phyloP scores from a whole-genome alignment of 53 echinoderm and acorn worm species.

The Echinometra lucunter region DNA sequence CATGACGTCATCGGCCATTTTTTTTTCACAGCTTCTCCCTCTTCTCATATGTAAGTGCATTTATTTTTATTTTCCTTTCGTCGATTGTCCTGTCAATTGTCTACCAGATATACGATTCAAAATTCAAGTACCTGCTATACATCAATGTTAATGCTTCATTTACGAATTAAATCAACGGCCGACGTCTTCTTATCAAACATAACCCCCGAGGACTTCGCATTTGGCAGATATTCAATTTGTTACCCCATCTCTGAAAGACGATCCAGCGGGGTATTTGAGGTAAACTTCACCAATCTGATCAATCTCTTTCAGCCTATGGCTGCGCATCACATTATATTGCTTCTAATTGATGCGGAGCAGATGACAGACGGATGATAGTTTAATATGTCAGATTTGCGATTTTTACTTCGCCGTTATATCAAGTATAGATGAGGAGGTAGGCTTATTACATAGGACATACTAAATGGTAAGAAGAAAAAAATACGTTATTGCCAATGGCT shows the following conservation, averaged over 20 bases:
- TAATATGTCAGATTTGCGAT: too few relatives aligned
- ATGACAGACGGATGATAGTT: too few relatives aligned
- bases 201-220: neutral
- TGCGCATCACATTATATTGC: too few relatives aligned
- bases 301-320: neutral
- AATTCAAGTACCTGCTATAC: neutral
- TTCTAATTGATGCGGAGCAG: too few relatives aligned
- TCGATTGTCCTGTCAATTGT: neutral
- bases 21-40: neutral
- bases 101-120: too few relatives aligned
- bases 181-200: neutral
- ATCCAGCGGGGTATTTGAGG: neutral
- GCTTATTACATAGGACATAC: too few relatives aligned
- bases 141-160: neutral
- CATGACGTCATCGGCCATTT: neutral
- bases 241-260: neutral
- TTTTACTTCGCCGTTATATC: too few relatives aligned
- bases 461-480: too few relatives aligned
- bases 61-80: neutral
- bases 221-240: conserved; percentile 10
- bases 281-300: neutral
- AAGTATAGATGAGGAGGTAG: too few relatives aligned
- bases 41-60: neutral
- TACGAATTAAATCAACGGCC: neutral
- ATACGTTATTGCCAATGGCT: too few relatives aligned